Evolutionary conservation across 2,888 invertebrate genomes (phyloP).

Genomic region (Suillia variegata): DNA sequence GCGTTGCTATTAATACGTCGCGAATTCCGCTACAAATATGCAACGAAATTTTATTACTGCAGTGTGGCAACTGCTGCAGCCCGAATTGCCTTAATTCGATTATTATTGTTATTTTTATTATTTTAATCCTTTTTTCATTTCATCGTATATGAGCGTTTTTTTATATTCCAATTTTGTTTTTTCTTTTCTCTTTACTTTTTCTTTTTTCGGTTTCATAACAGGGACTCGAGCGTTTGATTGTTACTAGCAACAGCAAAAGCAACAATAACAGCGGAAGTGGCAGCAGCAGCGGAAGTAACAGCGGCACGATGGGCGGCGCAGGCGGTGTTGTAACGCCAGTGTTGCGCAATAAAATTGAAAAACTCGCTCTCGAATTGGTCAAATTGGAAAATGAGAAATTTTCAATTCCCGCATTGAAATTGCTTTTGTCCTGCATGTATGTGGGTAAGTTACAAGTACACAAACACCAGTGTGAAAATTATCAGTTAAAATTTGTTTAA

Average conservation of each 20-base stretch:
- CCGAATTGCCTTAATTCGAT: too few species aligned
- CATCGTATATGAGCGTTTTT: too few species aligned
- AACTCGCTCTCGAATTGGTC: slow-evolving; percentile 71
- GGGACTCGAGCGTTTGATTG: slow-evolving; percentile 75
- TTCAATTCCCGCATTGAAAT: slow-evolving; percentile 74
- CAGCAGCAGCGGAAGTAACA: slow-evolving; percentile 39
- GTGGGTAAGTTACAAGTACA: slow-evolving; percentile 64
- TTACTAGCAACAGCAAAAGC: slow-evolving; percentile 51
- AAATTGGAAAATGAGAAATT: slow-evolving; percentile 72
- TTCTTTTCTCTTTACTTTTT: too few species aligned
- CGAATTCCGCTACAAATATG: too few species aligned
- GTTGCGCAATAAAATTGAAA: slow-evolving; percentile 69
- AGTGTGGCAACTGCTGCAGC: too few species aligned
- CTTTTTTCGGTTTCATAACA: slow-evolving; percentile 33
- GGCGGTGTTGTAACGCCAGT: slow-evolving; percentile 62
- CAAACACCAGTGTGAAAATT: background rate
- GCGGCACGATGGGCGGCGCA: slow-evolving; percentile 9
- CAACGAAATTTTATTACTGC: too few species aligned
- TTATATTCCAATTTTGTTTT: too few species aligned
- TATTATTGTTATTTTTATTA: slow-evolving; percentile 9
- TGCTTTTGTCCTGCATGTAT: slow-evolving; percentile 81
- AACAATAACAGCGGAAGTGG: slow-evolving; percentile 40
- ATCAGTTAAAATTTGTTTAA: background rate
- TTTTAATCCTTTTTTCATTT: slow-evolving; percentile 22
- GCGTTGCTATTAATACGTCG: too few species aligned